Base-by-base conservation (phyloP, 35 echinoderm and acorn worm species). In the Diadema setosum region DNA sequence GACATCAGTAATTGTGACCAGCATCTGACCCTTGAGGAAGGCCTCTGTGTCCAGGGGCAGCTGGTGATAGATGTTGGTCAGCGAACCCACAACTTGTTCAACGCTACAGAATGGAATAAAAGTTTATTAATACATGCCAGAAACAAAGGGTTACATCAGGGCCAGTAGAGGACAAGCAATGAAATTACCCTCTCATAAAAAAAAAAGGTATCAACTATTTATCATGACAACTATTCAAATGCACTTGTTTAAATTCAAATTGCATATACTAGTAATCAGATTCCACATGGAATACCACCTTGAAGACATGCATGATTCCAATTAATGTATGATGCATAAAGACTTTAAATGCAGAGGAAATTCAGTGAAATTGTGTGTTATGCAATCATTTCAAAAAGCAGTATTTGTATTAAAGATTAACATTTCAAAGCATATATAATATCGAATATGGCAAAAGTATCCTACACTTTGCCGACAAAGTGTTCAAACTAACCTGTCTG, bases 51-150 rank as follows among this genome's bases (percentile, higher is more conserved):
- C 89, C 21, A 32, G 40, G 45, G 30, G 81, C 24, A 88, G 61
- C 80, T 95, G 83, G 42, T 91, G 82, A 65, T 63, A 95, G 44
- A 91, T 87, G 15, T 80, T 85, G 30, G 84, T 95, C 59, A 95
- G 61, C 40, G 93, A 87, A 0, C 93, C 93, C 37, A 95, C 63
- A 3, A 90, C 87, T 80, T 95, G 93, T 41, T 95, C 93, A 32
- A 95, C 81, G 67, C 93, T 95, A 42, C 9, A 32, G 11, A 42
- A 75, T 32, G 6, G 20, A 33, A 75, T n/a, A n/a, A n/a, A n/a
- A n/a, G n/a, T n/a, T n/a, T n/a, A n/a, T n/a, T n/a, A n/a, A n/a
- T n/a, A n/a, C n/a, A n/a, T n/a, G n/a, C n/a, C n/a, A n/a, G n/a
- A n/a, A n/a, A n/a, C n/a, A n/a, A n/a, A n/a, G n/a, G n/a, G n/a